Evolutionary conservation across 64 coral and sea anemone genomes (phyloP).

Genomic region (Montipora foliosa): DNA sequence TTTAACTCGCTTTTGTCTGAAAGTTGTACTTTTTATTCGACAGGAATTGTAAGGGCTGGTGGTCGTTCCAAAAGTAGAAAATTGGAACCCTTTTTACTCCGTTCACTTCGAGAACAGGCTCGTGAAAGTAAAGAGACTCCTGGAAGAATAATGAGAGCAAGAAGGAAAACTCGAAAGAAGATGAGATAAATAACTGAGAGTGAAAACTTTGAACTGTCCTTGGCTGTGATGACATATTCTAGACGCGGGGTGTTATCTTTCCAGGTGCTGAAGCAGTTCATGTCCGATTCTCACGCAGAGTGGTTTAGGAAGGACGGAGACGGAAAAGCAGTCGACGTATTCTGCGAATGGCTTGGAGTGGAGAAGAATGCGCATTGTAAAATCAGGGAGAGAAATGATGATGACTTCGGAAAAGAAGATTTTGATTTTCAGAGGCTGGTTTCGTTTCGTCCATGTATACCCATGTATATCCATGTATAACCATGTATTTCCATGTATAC

Average conservation of each 20-base stretch:
- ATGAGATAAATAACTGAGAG: background rate
- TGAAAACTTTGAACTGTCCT: background rate
- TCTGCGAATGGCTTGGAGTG: background rate
- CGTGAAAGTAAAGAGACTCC: background rate
- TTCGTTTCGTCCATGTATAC: too few relatives aligned
- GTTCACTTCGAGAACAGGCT: constrained; percentile 23
- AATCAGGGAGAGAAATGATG: background rate
- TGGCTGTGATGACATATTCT: background rate
- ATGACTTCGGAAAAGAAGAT: background rate
- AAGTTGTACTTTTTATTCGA: background rate
- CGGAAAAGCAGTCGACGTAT: background rate
- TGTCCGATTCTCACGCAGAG: background rate
- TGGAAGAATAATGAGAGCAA: background rate
- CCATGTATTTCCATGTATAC: too few relatives aligned
- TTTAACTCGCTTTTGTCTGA: background rate
- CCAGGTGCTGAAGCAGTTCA: background rate
- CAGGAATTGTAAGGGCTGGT: constrained; percentile 78
- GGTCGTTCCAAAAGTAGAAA: constrained; percentile 59
- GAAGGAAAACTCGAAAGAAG: background rate
- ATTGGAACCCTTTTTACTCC: constrained; percentile 40
- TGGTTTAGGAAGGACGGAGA: background rate
- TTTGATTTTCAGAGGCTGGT: constrained; percentile 23
- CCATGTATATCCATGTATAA: too few relatives aligned
- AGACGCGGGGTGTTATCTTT: constrained; percentile 15
- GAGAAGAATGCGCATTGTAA: background rate